Evolutionary conservation across 2,888 invertebrate genomes (phyloP).

Genomic region (Synanthedon vespiformis): DNA sequence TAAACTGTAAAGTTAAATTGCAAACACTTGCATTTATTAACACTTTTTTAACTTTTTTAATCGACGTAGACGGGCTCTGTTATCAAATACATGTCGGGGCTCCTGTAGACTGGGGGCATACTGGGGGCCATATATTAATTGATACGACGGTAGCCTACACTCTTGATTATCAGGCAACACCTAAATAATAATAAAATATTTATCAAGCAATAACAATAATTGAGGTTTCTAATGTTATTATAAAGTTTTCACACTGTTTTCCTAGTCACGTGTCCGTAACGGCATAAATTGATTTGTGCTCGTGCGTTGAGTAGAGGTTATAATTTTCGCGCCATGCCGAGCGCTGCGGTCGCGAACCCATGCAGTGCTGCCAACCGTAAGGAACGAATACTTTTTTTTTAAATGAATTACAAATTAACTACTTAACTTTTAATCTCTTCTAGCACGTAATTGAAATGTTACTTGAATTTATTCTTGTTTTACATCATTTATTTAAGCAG

Average conservation of each 20-base stretch:
- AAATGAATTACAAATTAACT: not conserved
- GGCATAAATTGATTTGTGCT: slow-evolving; percentile 56
- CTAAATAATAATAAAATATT: no score
- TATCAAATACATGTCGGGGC: no score
- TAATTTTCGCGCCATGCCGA: slow-evolving; percentile 61
- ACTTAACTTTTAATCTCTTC: not conserved
- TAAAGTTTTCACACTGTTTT: not conserved
- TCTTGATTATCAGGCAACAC: no score
- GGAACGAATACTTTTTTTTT: not conserved
- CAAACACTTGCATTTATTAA: no score
- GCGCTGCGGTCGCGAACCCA: slow-evolving; percentile 29
- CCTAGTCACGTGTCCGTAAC: slow-evolving; percentile 25
- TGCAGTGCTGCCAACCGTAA: slow-evolving; percentile 39
- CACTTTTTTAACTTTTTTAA: no score
- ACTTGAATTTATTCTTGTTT: not conserved
- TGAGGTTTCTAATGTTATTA: no score
- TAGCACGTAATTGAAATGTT: not conserved
- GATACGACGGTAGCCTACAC: no score
- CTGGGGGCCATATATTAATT: no score
- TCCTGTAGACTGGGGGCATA: no score
- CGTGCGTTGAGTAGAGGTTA: slow-evolving; percentile 36
- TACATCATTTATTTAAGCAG: not conserved
- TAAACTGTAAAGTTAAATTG: no score
- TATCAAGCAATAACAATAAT: no score
- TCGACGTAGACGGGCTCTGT: no score